Percentiles rank a stretch among this genome's conserved stretches.
phyloP scores from a whole-genome alignment of 2,888 invertebrate species.

The Apeira syringaria region DNA sequence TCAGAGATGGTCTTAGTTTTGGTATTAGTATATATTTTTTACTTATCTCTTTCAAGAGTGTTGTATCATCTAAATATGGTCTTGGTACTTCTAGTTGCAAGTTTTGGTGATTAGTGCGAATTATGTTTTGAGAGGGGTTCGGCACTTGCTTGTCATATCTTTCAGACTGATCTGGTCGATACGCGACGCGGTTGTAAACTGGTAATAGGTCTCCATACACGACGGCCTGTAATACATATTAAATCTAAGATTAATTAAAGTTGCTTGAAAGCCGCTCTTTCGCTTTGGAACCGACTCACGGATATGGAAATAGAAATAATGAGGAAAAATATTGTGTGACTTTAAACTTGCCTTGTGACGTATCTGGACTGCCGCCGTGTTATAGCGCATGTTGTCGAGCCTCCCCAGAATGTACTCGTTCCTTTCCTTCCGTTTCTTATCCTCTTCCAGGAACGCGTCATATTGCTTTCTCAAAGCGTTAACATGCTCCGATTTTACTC shows the following conservation, averaged over 20 bases:
- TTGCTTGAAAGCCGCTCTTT: no score
- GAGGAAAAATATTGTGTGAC: no score
- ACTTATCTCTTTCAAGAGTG: conserved; percentile 60
- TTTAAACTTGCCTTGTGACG: conserved; percentile 42
- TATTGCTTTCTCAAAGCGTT: conserved; percentile 68
- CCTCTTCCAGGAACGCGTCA: conserved; percentile 72
- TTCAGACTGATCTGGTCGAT: conserved; percentile 18
- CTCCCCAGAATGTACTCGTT: conserved; percentile 72
- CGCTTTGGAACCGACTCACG: no score
- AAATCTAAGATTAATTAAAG: background rate
- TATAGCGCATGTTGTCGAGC: conserved; percentile 68
- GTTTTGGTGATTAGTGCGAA: conserved; percentile 21
- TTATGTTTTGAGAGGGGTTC: conserved; percentile 18
- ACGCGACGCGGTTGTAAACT: conserved; percentile 7
- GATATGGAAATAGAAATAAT: no score
- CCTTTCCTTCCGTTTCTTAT: conserved; percentile 71
- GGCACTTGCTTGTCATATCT: conserved; percentile 12
- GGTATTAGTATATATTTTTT: conserved; percentile 74
- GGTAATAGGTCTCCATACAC: conserved; percentile 16
- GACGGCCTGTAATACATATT: conserved; percentile 26
- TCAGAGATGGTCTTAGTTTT: conserved; percentile 40
- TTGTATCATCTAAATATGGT: conserved; percentile 41
- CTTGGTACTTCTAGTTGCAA: conserved; percentile 30
- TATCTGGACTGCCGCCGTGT: conserved; percentile 46
- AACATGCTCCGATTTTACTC: conserved; percentile 64